phyloP scores from a whole-genome alignment of 1,140 invertebrate genomes.

The Eciton burchellii region DNA sequence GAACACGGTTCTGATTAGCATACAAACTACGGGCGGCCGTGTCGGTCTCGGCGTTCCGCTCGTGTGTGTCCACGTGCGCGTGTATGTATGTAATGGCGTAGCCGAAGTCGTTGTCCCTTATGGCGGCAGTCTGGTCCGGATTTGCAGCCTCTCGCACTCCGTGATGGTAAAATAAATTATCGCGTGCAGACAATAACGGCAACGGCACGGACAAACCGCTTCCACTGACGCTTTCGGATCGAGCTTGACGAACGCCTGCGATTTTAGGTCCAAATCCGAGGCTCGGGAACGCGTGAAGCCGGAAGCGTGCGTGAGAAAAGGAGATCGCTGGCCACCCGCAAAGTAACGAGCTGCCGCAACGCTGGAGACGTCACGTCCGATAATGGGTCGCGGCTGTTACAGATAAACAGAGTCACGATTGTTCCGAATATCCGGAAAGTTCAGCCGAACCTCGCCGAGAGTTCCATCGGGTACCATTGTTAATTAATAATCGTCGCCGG shows the following conservation, averaged over 20 bases:
- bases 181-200: slow-evolving; percentile 5
- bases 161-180: neutral
- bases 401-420: slow-evolving; percentile 71
- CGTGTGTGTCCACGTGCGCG: too few species aligned
- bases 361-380: slow-evolving; percentile 67
- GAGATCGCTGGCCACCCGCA: slow-evolving; percentile 62
- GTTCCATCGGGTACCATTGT: neutral
- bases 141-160: neutral
- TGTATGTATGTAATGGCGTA: neutral
- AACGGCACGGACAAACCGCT: neutral
- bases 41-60: slow-evolving; percentile 69
- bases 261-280: neutral
- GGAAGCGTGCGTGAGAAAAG: slow-evolving; percentile 41
- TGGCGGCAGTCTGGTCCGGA: slow-evolving; percentile 17
- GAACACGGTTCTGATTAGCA: slow-evolving; percentile 79
- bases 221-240: neutral
- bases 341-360: slow-evolving; percentile 60
- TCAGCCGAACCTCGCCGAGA: neutral
- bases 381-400: slow-evolving; percentile 68
- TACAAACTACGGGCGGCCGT: slow-evolving; percentile 77
- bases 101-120: neutral
- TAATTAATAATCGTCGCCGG: neutral
- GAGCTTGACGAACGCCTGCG: neutral
- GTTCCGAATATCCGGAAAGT: slow-evolving; percentile 41
- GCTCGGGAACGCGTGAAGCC: slow-evolving; percentile 32